A percentile compares a stretch with the other conserved stretches of the same genome.
Conservation (phyloP, 2,797 vertebrate genomes). For the Poeciliopsis infans region DNA sequence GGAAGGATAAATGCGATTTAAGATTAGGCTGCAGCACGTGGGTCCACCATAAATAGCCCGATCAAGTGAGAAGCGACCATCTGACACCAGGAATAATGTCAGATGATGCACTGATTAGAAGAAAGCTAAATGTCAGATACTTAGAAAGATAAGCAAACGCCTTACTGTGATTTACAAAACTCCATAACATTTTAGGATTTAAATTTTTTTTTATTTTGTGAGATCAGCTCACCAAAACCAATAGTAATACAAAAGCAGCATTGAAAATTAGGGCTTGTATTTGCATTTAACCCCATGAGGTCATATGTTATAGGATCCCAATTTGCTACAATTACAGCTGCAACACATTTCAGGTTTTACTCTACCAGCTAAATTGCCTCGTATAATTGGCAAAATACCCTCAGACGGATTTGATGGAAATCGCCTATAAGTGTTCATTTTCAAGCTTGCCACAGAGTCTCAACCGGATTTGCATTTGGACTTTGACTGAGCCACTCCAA, state of each 20-base stretch:
- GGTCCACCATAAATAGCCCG: constrained; percentile 8
- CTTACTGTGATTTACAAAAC: neutral
- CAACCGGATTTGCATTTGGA: neutral
- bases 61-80: neutral
- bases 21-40: constrained; percentile 1
- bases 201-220: neutral
- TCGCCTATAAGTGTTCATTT: neutral
- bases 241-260: too few species aligned
- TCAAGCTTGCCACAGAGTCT: neutral
- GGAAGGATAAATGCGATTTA: neutral
- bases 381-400: neutral
- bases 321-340: neutral
- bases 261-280: neutral
- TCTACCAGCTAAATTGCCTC: neutral
- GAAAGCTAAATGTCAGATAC: neutral
- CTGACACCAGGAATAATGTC: neutral
- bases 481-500: neutral
- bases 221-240: neutral
- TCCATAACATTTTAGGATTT: neutral
- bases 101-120: neutral
- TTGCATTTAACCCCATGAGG: neutral
- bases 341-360: neutral
- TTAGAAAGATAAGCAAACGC: neutral
- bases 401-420: neutral
- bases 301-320: neutral